Base-by-base conservation (phyloP, 2,797 vertebrate genomes). In the Momotus momota region DNA sequence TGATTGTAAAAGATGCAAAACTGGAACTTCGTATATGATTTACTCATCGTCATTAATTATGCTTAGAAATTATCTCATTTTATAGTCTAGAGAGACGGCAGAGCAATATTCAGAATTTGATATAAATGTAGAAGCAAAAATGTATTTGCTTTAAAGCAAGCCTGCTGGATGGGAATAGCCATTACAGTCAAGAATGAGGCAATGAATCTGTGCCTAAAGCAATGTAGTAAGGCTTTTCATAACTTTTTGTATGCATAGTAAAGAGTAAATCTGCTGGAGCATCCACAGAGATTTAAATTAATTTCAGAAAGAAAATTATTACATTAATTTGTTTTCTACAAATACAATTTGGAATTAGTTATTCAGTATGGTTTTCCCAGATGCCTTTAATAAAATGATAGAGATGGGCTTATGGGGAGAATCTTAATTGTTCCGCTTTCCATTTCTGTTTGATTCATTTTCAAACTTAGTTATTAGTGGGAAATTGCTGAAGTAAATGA, bases 251-350 rank as follows among this genome's bases (percentile, higher is more conserved):
- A 87, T 97, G 96, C 97, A 96, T 67, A 96, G 97, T 97, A 95
- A 98, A 98, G 97, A 96, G 97, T 97, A 97, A 98, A 98, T 98
- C 97, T 98, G 97, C 98, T 98, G 95, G 96, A 95, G 91, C 91
- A 97, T 98, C 98, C 97, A 40, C 93, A 96, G 98, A 98, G 98
- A 97, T 97, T 98, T 98, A 98, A 98, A 98, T 98, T 98, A 98
- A 98, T 98, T 98, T 98, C 97, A 97, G 97, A 98, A 98, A 97
- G 97, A 98, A 98, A 98, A 98, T 98, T 98, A 98, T 98, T 98
- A 97, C 98, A 98, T 98, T 98, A 98, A 98, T 98, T 98, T 98
- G 98, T 98, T 98, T 98, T 97, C 97, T 97, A 98, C 94, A 81
- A 98, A 98, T 98, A 98, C 97, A 97, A 98, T 98, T 98, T 98